Base-by-base conservation (phyloP, 2,113 vertebrate genomes). In the Smithornis capensis region DNA sequence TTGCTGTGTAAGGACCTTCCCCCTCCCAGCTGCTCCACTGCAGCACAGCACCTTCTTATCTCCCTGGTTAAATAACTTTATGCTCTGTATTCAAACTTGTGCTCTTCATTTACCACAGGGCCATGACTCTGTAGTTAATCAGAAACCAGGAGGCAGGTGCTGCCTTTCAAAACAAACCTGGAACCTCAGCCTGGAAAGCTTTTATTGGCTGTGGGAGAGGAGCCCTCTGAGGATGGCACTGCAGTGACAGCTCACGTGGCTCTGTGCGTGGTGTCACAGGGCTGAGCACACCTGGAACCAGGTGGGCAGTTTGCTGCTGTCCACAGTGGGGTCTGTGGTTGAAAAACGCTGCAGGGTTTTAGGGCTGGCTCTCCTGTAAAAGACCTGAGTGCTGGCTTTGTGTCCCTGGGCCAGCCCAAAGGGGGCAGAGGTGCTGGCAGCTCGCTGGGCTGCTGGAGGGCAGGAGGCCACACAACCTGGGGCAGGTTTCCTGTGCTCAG, bases 261-360 rank as follows among this genome's bases (percentile, higher is more conserved):
- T 31, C 45, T 27, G 16, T 11, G 5, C 2, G 1, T 3, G 19
- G 27, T 7, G 15, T 5, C n/a, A 2, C 8, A 10, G 70, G 4
- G 7, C 13, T 14, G 68, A 47, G 74, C 68, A 69, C 55, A 69
- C 45, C 81, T 80, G 35, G 4, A 64, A 6, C 45, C 16, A 24
- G 21, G 15, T 22, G 33, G 82, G 19, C 24, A 14, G 12, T 24
- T 27, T 59, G 25, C 59, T 57, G n/a, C 90, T 89, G 9, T 31
- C 57, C 4, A 1, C 9, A 19, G 16, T 6, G 42, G 50, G 14
- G 19, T 28, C 45, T 49, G 13, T 1, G 28, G 50, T 0, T 83
- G 45, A 24, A 77, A 83, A 80, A 19, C 2, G n/a, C 55, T 77
- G 33, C 55, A 44, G 55, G 49, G 35, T 77, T 63, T 71, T 33